phyloP scores from a whole-genome alignment of 1,140 invertebrate species.

The honey bee (Apis mellifera) region DNA sequence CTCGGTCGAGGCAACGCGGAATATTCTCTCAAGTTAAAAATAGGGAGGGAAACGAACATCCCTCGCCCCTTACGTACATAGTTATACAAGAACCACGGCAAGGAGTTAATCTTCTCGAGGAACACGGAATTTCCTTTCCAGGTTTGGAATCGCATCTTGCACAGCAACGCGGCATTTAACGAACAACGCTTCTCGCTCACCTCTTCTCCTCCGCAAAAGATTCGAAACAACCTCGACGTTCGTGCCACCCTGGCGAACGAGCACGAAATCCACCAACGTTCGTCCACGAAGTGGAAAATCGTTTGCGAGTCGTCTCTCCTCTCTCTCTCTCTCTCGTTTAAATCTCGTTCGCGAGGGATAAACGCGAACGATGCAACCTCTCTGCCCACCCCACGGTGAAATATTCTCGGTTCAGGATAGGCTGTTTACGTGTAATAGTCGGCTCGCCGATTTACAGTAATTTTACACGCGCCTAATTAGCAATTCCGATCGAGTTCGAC shows the following conservation, averaged over 20 bases:
- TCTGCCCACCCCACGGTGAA: conserved; percentile 1
- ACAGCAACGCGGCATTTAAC: neutral
- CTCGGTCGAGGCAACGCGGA: neutral
- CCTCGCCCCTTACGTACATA: neutral
- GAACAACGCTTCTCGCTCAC: conserved; percentile 6
- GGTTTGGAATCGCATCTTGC: neutral
- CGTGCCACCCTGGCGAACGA: neutral
- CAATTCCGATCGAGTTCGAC: conserved; percentile 38
- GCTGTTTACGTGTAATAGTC: conserved; percentile 47
- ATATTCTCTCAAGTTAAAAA: neutral
- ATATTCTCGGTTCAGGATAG: conserved; percentile 18
- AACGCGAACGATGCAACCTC: neutral
- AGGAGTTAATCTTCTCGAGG: conserved; percentile 3
- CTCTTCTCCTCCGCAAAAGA: neutral
- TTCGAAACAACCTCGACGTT: neutral
- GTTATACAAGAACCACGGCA: neutral
- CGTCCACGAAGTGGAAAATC: conserved; percentile 13
- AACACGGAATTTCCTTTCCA: neutral
- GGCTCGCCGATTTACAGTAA: conserved; percentile 50
- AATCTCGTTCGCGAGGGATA: neutral
- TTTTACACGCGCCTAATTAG: conserved; percentile 48
- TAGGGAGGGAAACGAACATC: neutral
- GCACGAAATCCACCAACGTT: neutral
- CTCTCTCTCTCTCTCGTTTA: neutral
- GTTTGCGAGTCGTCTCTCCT: neutral